Evolutionary conservation across 92 coral and sea anemone species (phyloP), one percentile per base, ranked within the genome.

Genomic region (Blastomussa wellsi): DNA sequence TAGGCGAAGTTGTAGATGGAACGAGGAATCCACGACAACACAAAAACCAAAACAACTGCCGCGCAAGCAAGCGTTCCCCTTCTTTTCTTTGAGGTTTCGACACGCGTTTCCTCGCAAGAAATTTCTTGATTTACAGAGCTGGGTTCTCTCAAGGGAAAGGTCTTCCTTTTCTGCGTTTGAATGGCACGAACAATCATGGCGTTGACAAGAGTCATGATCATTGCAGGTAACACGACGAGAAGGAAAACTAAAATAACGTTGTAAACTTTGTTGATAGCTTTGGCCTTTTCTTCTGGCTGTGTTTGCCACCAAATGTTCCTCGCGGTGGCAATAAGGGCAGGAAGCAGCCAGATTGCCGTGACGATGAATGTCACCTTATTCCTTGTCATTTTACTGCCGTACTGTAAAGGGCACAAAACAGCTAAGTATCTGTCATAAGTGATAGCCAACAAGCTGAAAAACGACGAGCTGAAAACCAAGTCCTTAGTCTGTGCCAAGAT

Each of bases 21-120:
- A 22, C 92, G 82, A 35, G 95, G 95, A 19, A 92, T 70, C 95
- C 95, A 92, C 5, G 88, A 86, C 72, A 90, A 72, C 35, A 88
- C 88, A 72, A 87, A 92, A 8, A 90, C 91, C 10, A 78, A 15
- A 28, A 88, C 90, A 26, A 92, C 91, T 2, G 82, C 74, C 4
- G 86, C 81, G 37, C 95, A 90, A 12, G 95, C 78, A 1, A 85
- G 42, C 0, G 92, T 85, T 28, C 94, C 94, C 73, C 68, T 84
- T 22, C 79, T 70, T 33, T 87, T 77, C 13, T 83, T 42, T 5
- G 79, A 37, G 16, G 55, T 79, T 17, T 79, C 89, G 12, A 72
- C 28, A 0, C 79, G 57, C 29, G 39, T 52, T 37, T 82, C 78
- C 36, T 52, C 78, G 37, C n/a, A 53, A 13, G 33, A 71, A 26